These are phyloP conservation scores for Dryas iulia DNA, from an alignment of 1,140 invertebrate genomes.

Conservation along the genomic window DNA sequence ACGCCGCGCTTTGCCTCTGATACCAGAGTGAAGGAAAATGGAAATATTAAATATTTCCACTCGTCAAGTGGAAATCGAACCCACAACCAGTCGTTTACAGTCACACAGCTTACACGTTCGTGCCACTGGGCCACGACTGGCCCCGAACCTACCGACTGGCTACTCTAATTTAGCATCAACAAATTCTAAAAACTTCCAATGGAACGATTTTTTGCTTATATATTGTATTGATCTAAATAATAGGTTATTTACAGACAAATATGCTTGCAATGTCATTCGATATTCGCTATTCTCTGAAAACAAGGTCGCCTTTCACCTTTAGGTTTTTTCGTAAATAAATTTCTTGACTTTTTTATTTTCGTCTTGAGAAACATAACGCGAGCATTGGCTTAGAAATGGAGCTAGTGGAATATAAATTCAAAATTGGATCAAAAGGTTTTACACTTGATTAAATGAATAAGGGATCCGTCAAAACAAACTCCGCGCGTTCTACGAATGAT, in stretches of 20 bases:
- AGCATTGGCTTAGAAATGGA: slow-evolving; percentile 24
- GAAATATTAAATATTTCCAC: too few relatives aligned
- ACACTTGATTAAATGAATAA: slow-evolving; percentile 27
- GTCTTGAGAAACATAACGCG: slow-evolving; percentile 28
- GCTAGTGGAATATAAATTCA: slow-evolving; percentile 25
- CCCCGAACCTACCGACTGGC: too few relatives aligned
- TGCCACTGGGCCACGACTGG: too few relatives aligned
- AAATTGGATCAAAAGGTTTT: slow-evolving; percentile 20
- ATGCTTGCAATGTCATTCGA: slow-evolving; percentile 9
- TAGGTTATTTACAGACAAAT: slow-evolving; percentile 5
- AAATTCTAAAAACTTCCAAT: neutral
- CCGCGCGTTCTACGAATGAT: neutral
- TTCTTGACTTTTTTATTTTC: slow-evolving; percentile 33
- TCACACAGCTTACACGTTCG: too few relatives aligned
- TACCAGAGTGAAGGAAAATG: too few relatives aligned
- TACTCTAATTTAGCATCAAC: too few relatives aligned
- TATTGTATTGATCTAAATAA: neutral
- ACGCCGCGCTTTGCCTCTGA: too few relatives aligned
- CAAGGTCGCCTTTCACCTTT: slow-evolving; percentile 31
- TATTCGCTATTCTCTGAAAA: slow-evolving; percentile 26
- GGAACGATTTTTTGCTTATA: neutral
- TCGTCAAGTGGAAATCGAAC: too few relatives aligned
- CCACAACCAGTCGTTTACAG: too few relatives aligned
- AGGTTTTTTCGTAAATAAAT: slow-evolving; percentile 27
- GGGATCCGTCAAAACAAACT: slow-evolving; percentile 10